Evolutionary conservation across 2,797 vertebrate genomes (phyloP).

Genomic region (Sebastiscus tertius): DNA sequence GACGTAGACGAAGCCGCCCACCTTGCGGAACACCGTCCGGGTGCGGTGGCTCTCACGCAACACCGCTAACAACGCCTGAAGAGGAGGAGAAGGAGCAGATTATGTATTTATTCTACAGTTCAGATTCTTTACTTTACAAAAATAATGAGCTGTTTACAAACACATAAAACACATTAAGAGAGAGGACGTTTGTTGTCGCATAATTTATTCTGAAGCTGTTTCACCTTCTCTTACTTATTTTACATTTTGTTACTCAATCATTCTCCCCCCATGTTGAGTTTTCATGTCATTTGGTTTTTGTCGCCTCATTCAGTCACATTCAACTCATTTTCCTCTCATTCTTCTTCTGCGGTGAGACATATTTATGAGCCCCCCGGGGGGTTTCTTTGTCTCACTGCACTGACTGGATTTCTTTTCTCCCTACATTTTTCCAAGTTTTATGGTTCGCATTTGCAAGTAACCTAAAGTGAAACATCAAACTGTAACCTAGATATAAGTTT

Average conservation of each 20-base stretch:
- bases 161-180: too few species aligned
- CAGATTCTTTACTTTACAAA: background rate
- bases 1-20: constrained; percentile 97
- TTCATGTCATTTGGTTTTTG: background rate
- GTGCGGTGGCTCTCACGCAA: constrained; percentile 95
- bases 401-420: background rate
- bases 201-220: background rate
- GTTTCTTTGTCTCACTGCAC: background rate
- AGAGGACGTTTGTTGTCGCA: background rate
- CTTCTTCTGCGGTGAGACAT: background rate
- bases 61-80: constrained; percentile 91
- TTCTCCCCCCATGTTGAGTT: background rate
- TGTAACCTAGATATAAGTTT: constrained; percentile 25
- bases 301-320: constrained; percentile 6
- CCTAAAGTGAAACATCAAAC: constrained; percentile 30
- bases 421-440: background rate
- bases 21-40: constrained; percentile 96
- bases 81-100: background rate
- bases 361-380: constrained; percentile 25
- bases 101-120: background rate
- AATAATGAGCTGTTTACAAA: background rate
- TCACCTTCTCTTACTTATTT: background rate
- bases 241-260: background rate
- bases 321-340: background rate
- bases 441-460: background rate